phyloP scores from a whole-genome alignment of 2,113 vertebrate genomes.

The Odontophorus gujanensis region DNA sequence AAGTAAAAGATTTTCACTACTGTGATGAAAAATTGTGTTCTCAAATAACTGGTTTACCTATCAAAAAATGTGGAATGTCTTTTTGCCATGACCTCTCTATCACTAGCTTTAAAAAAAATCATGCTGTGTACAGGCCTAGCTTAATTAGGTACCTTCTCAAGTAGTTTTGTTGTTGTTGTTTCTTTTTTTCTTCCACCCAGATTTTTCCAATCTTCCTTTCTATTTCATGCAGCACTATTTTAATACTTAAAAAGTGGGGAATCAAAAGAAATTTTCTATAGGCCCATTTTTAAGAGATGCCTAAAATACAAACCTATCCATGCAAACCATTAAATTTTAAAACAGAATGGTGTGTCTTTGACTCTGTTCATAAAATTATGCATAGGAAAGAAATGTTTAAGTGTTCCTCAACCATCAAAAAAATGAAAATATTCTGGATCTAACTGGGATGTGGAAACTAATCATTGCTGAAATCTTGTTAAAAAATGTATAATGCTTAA shows the following conservation, averaged over 20 bases:
- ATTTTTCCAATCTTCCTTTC: not conserved
- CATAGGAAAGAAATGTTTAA: too few relatives aligned
- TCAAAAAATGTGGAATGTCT: not conserved
- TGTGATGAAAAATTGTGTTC: not conserved
- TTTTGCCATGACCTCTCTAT: not conserved
- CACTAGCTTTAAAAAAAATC: not conserved
- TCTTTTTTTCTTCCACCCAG: not conserved
- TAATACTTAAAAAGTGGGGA: not conserved
- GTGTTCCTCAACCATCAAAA: not conserved
- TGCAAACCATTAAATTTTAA: not conserved
- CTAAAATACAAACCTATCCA: not conserved
- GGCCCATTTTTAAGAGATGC: not conserved
- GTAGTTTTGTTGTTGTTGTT: too few relatives aligned
- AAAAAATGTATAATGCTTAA: not conserved
- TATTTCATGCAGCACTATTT: not conserved
- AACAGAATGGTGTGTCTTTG: not conserved
- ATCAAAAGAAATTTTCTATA: not conserved
- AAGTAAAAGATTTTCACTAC: not conserved
- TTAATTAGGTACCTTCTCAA: not conserved
- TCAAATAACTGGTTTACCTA: not conserved
- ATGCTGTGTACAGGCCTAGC: not conserved
- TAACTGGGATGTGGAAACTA: not conserved
- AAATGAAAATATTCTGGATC: not conserved
- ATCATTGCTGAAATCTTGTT: not conserved
- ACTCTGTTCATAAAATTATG: constrained; percentile 13